Base-by-base conservation (phyloP, 2,113 vertebrate genomes). In the Coturnix japonica region DNA sequence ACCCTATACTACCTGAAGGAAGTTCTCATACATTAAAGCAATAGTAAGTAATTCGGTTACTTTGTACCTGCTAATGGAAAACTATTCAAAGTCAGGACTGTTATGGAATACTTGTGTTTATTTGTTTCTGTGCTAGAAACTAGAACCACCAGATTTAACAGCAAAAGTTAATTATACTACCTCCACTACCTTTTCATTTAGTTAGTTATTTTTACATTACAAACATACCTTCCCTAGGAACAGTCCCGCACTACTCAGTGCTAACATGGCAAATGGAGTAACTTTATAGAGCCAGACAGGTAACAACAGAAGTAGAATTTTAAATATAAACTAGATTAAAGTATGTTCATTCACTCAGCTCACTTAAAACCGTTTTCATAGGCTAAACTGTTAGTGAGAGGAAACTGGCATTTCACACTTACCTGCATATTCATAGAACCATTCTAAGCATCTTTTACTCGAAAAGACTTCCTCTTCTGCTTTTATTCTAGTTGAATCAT, bases 361-460 rank as follows among this genome's bases (percentile, higher is more conserved):
- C 51, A 53, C 51, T 53, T 28, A 53, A 53, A 16, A 9, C 28
- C 28, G 23, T 43, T 85, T 81, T 91, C 64, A 44, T 56, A 87
- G 41, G 74, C 4, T 43, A n/a, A 79, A 44, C 4, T 44, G 5
- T 37, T 70, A 63, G 25, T 60, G 53, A 16, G 9, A 94, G 30
- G 47, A 67, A 90, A 87, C 79, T 26, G 47, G 23, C 31, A 88
- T 72, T 91, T 89, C 47, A 95, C 90, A 30, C 96, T 92, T 97
- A 99, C 99, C 99, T 98, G 99, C 99, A 70, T 99, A 99, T 97
- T 99, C 99, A 94, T 99, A 99, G 97, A 99, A 99, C 99, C 99
- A 99, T 94, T 99, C 99, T 97, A 99, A 98, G 96, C 99, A 99
- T 85, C 99, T 97, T 96, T 99, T 99, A 98, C 98, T 99, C 89